A percentile compares a stretch with the other conserved stretches of the same genome.
phyloP scores from a whole-genome alignment of 2,888 invertebrate genomes.

The Calameuta filiformis region DNA sequence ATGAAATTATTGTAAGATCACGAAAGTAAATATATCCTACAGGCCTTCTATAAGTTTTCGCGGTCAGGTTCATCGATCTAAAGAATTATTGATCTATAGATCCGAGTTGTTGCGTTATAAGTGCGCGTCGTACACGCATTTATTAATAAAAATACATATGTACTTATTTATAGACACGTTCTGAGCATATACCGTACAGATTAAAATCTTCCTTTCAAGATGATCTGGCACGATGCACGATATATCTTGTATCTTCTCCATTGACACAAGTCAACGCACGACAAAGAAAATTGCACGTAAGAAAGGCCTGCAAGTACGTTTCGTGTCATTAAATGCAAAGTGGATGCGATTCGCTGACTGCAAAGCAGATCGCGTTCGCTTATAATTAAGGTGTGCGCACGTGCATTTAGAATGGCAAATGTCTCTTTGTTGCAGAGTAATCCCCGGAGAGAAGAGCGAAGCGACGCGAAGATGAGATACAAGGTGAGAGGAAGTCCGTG shows the following conservation, averaged over 20 bases:
- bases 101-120: neutral
- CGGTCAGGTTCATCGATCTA: neutral
- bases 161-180: too few species aligned
- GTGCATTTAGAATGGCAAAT: constrained; percentile 8
- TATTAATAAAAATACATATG: neutral
- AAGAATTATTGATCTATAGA: neutral
- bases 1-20: neutral
- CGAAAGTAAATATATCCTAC: neutral
- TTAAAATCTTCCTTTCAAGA: neutral
- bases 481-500: constrained; percentile 45
- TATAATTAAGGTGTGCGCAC: neutral
- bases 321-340: constrained; percentile 43
- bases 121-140: too few species aligned
- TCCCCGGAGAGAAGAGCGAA: constrained; percentile 7
- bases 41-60: too few species aligned
- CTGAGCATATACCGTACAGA: neutral
- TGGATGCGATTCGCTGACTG: constrained; percentile 32
- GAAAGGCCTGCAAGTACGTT: constrained; percentile 30
- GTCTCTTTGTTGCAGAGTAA: constrained; percentile 42
- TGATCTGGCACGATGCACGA: neutral
- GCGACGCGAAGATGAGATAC: constrained; percentile 49
- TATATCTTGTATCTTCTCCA: neutral
- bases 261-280: neutral
- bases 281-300: constrained; percentile 2
- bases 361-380: neutral